Percentiles rank a stretch among this genome's conserved stretches.
Conservation (phyloP, 2,797 vertebrate species). For the Spinibarbus caldwelli region DNA sequence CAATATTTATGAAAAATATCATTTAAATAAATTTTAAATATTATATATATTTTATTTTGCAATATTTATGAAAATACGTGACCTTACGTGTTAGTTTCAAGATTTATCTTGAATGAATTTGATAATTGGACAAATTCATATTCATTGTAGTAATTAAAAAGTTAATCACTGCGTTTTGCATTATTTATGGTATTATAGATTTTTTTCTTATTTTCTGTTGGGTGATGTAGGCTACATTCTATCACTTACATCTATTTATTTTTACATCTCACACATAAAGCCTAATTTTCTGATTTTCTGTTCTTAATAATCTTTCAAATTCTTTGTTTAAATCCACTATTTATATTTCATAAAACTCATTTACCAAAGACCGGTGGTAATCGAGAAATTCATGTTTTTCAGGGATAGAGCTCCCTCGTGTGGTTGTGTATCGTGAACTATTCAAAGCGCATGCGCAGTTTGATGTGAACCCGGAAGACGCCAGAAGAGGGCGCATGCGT, state of each 20-base stretch:
- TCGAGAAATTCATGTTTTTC: neutral
- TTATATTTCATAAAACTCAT: neutral
- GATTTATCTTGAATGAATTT: neutral
- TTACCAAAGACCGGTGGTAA: neutral
- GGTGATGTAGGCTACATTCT: neutral
- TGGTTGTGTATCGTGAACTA: neutral
- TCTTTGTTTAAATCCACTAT: neutral
- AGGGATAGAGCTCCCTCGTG: neutral
- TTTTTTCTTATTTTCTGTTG: neutral
- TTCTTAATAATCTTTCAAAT: neutral
- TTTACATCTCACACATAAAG: neutral
- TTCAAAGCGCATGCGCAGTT: neutral
- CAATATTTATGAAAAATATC: neutral
- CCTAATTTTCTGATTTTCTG: neutral
- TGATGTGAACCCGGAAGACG: neutral
- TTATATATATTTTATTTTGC: neutral
- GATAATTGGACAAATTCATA: no score
- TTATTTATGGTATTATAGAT: neutral
- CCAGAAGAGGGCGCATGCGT: neutral
- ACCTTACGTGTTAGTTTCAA: neutral
- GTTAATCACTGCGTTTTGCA: neutral
- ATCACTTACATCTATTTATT: neutral
- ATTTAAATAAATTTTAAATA: neutral
- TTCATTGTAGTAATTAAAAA: neutral
- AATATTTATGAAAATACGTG: neutral